These are phyloP conservation scores for Trichonephila clavata DNA, from an alignment of 1,140 invertebrate genomes.

Conservation along the genomic window DNA sequence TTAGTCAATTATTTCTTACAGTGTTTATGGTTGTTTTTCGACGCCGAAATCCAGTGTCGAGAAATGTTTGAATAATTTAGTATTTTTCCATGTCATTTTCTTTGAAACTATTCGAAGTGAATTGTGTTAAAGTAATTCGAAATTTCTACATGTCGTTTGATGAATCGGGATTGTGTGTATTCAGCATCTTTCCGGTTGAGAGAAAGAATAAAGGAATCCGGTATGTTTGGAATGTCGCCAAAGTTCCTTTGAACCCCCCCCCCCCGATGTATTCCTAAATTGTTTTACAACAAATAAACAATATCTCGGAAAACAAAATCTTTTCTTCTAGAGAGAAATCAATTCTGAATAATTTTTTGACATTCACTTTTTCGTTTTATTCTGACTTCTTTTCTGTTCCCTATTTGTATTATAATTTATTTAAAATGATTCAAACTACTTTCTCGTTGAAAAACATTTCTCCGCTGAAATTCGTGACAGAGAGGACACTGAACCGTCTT, in stretches of 20 bases:
- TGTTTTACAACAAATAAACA: not conserved
- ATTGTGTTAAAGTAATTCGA: not conserved
- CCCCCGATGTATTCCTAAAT: not conserved
- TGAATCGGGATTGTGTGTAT: not conserved
- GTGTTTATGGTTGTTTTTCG: not conserved
- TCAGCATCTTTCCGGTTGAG: not conserved
- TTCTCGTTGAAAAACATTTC: too few relatives aligned
- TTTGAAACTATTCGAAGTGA: not conserved
- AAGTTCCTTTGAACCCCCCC: not conserved
- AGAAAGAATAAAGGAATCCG: not conserved
- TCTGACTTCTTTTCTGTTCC: too few relatives aligned
- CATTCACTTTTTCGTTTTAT: too few relatives aligned
- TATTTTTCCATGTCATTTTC: not conserved
- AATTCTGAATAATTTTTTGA: too few relatives aligned
- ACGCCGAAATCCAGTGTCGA: not conserved
- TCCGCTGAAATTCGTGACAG: too few relatives aligned
- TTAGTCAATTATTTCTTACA: not conserved
- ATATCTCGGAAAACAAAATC: not conserved
- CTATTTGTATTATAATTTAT: too few relatives aligned
- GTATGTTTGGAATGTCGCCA: not conserved
- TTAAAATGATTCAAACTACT: too few relatives aligned
- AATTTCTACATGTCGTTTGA: not conserved
- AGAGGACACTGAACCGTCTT: too few relatives aligned
- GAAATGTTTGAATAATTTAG: not conserved
- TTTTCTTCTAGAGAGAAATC: too few relatives aligned